These are phyloP conservation scores for Laupala kohalensis DNA, from an alignment of 1,140 invertebrate species.

Conservation along the genomic window DNA sequence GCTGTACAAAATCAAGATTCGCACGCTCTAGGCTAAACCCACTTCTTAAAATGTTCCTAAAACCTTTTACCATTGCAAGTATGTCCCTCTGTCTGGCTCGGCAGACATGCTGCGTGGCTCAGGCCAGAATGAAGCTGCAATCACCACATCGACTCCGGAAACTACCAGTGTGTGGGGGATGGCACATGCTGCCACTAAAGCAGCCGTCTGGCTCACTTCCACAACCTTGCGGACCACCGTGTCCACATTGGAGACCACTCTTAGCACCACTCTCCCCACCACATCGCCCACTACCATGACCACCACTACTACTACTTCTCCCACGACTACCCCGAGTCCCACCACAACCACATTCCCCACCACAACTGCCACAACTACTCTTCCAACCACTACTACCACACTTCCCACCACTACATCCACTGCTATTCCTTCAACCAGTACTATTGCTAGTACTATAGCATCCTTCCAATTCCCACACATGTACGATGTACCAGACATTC, in stretches of 20 bases:
- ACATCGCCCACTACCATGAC: conserved; percentile 10
- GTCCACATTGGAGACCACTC: conserved; percentile 20
- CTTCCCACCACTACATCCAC: neutral
- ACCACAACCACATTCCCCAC: conserved; percentile 26
- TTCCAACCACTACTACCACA: conserved; percentile 29
- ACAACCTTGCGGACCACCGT: conserved; percentile 18
- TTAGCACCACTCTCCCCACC: conserved; percentile 13
- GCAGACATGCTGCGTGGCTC: neutral
- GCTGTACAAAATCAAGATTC: neutral
- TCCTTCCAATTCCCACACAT: neutral
- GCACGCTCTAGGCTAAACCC: neutral
- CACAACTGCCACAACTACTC: conserved; percentile 29
- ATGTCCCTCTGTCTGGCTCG: neutral
- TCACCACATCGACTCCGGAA: conserved; percentile 13
- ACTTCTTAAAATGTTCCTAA: neutral
- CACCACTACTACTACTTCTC: conserved; percentile 10
- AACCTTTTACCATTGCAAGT: neutral
- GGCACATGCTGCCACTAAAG: conserved; percentile 2
- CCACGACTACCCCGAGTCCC: conserved; percentile 13
- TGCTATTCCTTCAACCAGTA: conserved; percentile 16
- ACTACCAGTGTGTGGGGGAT: conserved; percentile 8
- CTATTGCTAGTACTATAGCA: conserved; percentile 10
- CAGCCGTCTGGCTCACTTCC: conserved; percentile 9
- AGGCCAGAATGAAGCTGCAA: conserved; percentile 5
- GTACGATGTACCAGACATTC: neutral